Evolutionary conservation across 2,888 invertebrate species (phyloP).

Genomic region (Elgonia sp.): DNA sequence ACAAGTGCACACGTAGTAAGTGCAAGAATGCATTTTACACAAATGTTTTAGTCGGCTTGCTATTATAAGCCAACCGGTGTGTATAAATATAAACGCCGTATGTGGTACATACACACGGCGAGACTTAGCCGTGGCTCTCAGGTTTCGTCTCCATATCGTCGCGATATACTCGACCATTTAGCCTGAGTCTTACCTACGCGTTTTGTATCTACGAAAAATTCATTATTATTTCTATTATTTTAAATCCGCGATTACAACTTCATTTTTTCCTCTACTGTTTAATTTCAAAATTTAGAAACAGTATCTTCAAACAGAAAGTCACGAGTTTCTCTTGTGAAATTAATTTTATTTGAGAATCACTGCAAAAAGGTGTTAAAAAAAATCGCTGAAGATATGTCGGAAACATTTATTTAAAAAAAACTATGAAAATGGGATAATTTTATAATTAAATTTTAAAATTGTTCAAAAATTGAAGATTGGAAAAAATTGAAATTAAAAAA

Average conservation of each 20-base stretch:
- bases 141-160: conserved; percentile 85
- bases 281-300: too few species aligned
- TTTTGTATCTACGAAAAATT: conserved; percentile 75
- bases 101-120: conserved; percentile 81
- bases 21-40: conserved; percentile 82
- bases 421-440: too few species aligned
- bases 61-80: conserved; percentile 84
- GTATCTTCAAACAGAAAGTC: too few species aligned
- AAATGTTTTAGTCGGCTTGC: conserved; percentile 81
- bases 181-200: conserved; percentile 72
- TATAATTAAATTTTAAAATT: too few species aligned
- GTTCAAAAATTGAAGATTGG: too few species aligned
- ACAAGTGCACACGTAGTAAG: conserved; percentile 55
- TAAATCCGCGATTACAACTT: neutral
- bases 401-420: too few species aligned
- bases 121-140: conserved; percentile 82
- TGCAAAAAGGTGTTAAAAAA: too few species aligned
- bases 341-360: too few species aligned
- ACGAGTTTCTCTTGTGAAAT: too few species aligned
- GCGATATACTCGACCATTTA: conserved; percentile 81
- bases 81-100: conserved; percentile 85
- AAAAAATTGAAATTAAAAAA: too few species aligned
- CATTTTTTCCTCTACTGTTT: too few species aligned
- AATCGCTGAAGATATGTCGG: too few species aligned
- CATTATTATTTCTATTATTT: conserved; percentile 42